Conservation (phyloP, 2,113 vertebrate genomes). For the Mesitornis unicolor region DNA sequence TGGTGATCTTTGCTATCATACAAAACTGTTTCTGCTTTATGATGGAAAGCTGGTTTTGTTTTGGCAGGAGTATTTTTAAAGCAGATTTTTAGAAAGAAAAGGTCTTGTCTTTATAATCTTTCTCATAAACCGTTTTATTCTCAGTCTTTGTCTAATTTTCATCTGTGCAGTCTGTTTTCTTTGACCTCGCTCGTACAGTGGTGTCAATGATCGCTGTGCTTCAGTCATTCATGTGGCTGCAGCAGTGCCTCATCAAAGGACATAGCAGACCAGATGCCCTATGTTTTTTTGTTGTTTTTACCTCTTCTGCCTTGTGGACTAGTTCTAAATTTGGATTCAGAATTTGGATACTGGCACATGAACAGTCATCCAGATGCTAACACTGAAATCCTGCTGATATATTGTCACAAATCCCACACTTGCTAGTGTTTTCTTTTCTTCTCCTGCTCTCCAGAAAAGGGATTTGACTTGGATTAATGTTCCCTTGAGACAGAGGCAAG, state of each 20-base stretch:
- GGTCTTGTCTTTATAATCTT: background rate
- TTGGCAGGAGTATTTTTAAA: background rate
- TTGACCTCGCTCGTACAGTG: background rate
- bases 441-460: background rate
- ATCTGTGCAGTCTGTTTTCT: background rate
- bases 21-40: background rate
- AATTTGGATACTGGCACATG: background rate
- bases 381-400: background rate
- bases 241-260: background rate
- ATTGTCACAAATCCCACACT: background rate
- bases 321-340: background rate
- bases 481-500: background rate
- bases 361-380: background rate
- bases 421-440: background rate
- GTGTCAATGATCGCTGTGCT: background rate
- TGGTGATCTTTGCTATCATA: background rate
- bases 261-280: background rate
- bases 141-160: background rate
- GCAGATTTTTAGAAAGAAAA: background rate
- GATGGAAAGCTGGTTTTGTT: background rate
- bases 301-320: background rate
- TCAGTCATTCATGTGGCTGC: background rate
- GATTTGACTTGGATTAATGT: background rate
- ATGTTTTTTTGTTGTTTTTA: background rate
- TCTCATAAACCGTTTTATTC: background rate